phyloP scores from a whole-genome alignment of 2,888 invertebrate species.

The Drosophila infuscata region DNA sequence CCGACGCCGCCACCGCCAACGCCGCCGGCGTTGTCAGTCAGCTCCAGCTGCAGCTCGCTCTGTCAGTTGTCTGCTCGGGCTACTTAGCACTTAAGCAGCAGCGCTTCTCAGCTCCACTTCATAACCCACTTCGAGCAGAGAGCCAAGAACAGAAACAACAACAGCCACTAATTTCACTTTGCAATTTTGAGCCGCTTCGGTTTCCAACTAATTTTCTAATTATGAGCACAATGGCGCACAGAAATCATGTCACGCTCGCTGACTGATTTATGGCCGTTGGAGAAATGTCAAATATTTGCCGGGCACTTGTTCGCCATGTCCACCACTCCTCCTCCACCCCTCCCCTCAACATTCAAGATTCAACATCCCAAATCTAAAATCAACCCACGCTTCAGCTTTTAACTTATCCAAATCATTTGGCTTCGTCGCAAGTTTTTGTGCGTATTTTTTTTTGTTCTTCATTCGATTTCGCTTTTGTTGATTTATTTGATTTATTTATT shows the following conservation, averaged over 20 bases:
- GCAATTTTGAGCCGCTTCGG: slow-evolving; percentile 42
- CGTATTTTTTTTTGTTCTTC: slow-evolving; percentile 20
- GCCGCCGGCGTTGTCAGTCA: slow-evolving; percentile 38
- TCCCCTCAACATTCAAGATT: not conserved
- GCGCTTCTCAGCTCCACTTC: slow-evolving; percentile 10
- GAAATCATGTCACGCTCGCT: slow-evolving; percentile 84
- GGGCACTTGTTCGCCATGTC: slow-evolving; percentile 20
- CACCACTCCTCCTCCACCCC: not conserved
- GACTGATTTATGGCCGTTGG: slow-evolving; percentile 85
- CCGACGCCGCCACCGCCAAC: not conserved
- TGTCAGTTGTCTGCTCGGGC: slow-evolving; percentile 26
- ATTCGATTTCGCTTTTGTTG: slow-evolving; percentile 44
- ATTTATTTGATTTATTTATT: slow-evolving; percentile 79
- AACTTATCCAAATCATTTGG: slow-evolving; percentile 72
- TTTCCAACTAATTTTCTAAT: slow-evolving; percentile 83
- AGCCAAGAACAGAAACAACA: not conserved
- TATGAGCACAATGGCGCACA: slow-evolving; percentile 81
- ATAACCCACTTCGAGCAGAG: slow-evolving; percentile 36
- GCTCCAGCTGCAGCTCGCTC: slow-evolving; percentile 35
- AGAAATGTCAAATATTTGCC: slow-evolving; percentile 84
- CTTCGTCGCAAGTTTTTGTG: slow-evolving; percentile 39
- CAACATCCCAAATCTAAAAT: slow-evolving; percentile 3
- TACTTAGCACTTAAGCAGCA: slow-evolving; percentile 63
- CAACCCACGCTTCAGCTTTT: slow-evolving; percentile 59
- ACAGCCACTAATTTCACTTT: slow-evolving; percentile 15